A percentile compares a stretch with the other conserved stretches of the same genome.
These are phyloP conservation scores for Moxostoma hubbsi DNA, from an alignment of 2,797 vertebrate species.

Conservation along the genomic window DNA sequence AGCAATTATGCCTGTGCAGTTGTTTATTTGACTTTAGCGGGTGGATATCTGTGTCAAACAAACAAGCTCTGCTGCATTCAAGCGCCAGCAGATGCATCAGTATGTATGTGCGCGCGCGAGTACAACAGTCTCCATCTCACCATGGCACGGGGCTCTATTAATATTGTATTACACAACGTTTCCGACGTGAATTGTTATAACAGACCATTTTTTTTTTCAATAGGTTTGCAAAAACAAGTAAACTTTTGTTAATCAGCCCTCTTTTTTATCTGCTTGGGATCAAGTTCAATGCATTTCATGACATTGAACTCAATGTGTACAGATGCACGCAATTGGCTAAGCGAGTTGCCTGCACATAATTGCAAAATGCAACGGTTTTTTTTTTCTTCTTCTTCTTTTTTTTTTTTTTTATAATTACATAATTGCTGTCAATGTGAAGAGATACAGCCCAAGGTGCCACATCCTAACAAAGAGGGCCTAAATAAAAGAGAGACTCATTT, in stretches of 20 bases:
- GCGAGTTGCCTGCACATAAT: conserved; percentile 12
- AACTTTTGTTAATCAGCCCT: background rate
- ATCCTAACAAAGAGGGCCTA: conserved; percentile 57
- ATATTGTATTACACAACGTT: conserved; percentile 10
- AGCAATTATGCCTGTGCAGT: background rate
- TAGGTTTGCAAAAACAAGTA: background rate
- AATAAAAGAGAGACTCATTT: conserved; percentile 1
- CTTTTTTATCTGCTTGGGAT: background rate
- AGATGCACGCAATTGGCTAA: background rate
- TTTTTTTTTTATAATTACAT: conserved; percentile 52
- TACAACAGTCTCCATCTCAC: conserved; percentile 24
- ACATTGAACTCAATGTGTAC: background rate
- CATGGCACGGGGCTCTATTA: conserved; percentile 13
- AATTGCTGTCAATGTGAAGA: conserved; percentile 62
- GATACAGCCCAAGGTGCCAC: conserved; percentile 56
- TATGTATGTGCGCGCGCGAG: conserved; percentile 41
- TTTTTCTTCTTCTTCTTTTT: background rate
- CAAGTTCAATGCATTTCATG: background rate
- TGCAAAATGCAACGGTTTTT: conserved; percentile 49
- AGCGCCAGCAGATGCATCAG: conserved; percentile 44
- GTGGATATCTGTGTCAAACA: conserved; percentile 72
- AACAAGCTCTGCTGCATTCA: conserved; percentile 74
- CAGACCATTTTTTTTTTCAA: background rate
- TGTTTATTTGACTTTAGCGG: conserved; percentile 74
- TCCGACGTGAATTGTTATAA: background rate